A percentile compares a stretch with the other conserved stretches of the same genome.
Evolutionary conservation across 2,888 invertebrate genomes (phyloP).

Genomic region (Parapristionchus giblindavisi): DNA sequence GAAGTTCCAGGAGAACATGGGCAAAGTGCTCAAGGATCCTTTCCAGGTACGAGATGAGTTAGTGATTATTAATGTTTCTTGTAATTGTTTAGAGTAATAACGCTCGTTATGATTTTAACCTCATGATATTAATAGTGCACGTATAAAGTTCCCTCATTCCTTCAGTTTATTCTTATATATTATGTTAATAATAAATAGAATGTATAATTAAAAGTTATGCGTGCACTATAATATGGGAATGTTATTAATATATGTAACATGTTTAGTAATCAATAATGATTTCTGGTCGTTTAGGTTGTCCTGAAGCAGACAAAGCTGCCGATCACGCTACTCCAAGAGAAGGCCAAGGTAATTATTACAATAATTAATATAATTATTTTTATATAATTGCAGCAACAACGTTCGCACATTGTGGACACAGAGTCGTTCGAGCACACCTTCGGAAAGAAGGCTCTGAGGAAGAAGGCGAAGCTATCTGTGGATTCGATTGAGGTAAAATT

Average conservation of each 20-base stretch:
- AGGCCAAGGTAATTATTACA: conserved; percentile 72
- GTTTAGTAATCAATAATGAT: background rate
- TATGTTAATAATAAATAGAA: background rate
- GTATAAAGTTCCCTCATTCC: too few species aligned
- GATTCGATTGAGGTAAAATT: conserved; percentile 80
- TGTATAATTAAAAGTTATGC: background rate
- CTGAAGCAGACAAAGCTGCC: conserved; percentile 96
- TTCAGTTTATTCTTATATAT: background rate
- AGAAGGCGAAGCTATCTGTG: conserved; percentile 80
- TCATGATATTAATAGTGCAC: too few species aligned
- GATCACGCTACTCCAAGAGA: conserved; percentile 90
- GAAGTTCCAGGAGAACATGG: conserved; percentile 85
- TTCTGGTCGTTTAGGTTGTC: conserved; percentile 74
- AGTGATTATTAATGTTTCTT: too few species aligned
- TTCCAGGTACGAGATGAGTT: conserved; percentile 78
- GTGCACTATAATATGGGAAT: background rate
- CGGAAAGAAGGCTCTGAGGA: conserved; percentile 90
- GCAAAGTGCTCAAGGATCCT: conserved; percentile 91
- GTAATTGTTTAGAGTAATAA: too few species aligned
- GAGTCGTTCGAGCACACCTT: conserved; percentile 93
- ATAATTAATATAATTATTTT: background rate
- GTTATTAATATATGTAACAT: background rate
- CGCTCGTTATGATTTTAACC: too few species aligned
- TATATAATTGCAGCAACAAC: conserved; percentile 77
- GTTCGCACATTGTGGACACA: conserved; percentile 93